phyloP scores from a whole-genome alignment of 2,888 invertebrate species.

The Coelinius sp. region DNA sequence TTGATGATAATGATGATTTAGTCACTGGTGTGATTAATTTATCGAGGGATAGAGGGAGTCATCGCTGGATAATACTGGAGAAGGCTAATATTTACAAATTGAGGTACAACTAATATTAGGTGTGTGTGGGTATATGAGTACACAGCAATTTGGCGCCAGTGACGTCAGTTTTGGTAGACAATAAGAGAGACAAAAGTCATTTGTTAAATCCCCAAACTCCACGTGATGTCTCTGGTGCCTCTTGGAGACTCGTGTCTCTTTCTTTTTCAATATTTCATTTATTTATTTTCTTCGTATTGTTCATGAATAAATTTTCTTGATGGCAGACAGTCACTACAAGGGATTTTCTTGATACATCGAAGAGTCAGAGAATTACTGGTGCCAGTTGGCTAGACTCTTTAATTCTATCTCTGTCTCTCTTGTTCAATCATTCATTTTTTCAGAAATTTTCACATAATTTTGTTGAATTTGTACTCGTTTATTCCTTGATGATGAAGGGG shows the following conservation, averaged over 20 bases:
- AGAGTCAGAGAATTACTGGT: too few species aligned
- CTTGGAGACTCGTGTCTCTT: slow-evolving; percentile 15
- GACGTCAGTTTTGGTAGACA: slow-evolving; percentile 58
- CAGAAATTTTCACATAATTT: too few species aligned
- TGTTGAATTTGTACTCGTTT: too few species aligned
- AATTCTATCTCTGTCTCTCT: too few species aligned
- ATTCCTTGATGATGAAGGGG: too few species aligned
- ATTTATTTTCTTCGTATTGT: too few species aligned
- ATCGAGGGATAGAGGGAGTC: not conserved
- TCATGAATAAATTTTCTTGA: too few species aligned
- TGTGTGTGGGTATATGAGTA: slow-evolving; percentile 44
- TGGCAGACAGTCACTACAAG: too few species aligned
- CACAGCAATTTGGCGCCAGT: slow-evolving; percentile 63
- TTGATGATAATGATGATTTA: slow-evolving; percentile 30
- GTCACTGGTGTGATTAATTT: not conserved
- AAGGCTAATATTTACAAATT: not conserved
- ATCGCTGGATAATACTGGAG: not conserved
- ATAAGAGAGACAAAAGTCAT: slow-evolving; percentile 43
- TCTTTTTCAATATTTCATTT: not conserved
- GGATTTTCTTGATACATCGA: too few species aligned
- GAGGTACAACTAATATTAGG: not conserved
- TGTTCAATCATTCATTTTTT: too few species aligned
- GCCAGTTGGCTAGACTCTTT: too few species aligned
- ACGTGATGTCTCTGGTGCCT: not conserved
- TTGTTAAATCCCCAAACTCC: slow-evolving; percentile 36